Evolutionary conservation across 2,113 vertebrate genomes (phyloP), one percentile per base, ranked within the genome.

Genomic region (Miniopterus natalensis): DNA sequence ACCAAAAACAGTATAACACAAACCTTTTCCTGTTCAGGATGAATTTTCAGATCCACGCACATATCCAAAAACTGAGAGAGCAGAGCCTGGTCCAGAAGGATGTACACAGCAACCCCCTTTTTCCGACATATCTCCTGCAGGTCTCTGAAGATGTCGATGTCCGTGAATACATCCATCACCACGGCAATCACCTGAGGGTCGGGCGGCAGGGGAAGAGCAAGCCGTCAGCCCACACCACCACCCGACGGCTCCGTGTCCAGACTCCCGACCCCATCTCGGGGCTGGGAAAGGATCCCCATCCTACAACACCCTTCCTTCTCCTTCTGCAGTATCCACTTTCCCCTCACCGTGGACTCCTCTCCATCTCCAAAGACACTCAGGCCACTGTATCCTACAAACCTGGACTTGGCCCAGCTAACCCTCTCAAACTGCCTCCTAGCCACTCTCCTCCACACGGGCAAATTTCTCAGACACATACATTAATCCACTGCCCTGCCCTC

Each of bases 91-190:
- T 99, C 99, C 89, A 99, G 98, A 70, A 99, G 99, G 95, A 99
- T 99, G 97, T 99, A 99, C 53, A 99, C 99, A 3, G 99, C 99
- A 74, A 99, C 98, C 21, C 96, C 96, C 61, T 98, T 99, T 20
- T 95, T 98, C 36, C 93, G 98, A 71, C 98, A 99, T 0, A 99
- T 99, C 87, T 99, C 99, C 97, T 99, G 99, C 75, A 99, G 99
- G 97, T 99, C 99, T 96, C 98, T 97, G 65, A 99, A 99, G 97
- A 99, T 99, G 97, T 99, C 99, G 5, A 98, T 98, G 96, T 99
- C 99, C 27, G 99, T 99, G 97, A 99, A 99, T 85, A 98, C 98
- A 96, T 99, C 99, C 98, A 99, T 99, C 94, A 99, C 99, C 96
- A 99, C 98, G 17, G 99, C 99, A 79, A 99, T 99, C 94, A 99